Evolutionary conservation across 2,797 vertebrate genomes (phyloP).

Genomic region (Orestias chungarensis): DNA sequence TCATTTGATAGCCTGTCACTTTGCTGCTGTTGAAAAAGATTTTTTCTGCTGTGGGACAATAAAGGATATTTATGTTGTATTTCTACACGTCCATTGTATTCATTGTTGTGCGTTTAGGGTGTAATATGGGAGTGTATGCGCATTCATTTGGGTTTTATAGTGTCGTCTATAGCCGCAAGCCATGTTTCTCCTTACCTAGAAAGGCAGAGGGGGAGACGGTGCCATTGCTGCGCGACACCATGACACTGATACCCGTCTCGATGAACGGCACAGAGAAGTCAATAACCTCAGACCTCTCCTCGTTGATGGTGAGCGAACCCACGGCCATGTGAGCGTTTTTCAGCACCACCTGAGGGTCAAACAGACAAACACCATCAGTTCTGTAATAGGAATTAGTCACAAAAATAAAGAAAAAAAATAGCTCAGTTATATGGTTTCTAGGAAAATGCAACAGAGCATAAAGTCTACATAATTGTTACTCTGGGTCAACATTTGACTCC

Average conservation of each 20-base stretch:
- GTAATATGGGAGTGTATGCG: not conserved
- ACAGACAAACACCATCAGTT: constrained; percentile 25
- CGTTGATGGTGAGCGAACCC: constrained; percentile 97
- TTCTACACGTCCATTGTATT: no score
- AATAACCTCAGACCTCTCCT: constrained; percentile 95
- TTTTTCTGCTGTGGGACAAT: no score
- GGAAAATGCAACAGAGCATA: constrained; percentile 1
- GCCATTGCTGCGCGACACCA: constrained; percentile 99
- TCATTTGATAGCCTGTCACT: no score
- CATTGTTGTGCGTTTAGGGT: constrained; percentile 6
- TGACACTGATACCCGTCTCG: constrained; percentile 97
- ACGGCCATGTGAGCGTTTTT: constrained; percentile 98
- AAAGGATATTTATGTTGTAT: no score
- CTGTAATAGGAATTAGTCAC: constrained; percentile 7
- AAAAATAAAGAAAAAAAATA: not conserved
- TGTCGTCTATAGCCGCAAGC: constrained; percentile 22
- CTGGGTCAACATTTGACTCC: not conserved
- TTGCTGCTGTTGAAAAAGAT: no score
- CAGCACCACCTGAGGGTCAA: constrained; percentile 85
- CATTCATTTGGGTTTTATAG: not conserved
- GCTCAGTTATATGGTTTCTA: constrained; percentile 4
- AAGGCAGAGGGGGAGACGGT: constrained; percentile 98
- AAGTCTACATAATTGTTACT: constrained; percentile 25
- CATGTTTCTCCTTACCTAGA: constrained; percentile 82
- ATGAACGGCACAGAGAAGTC: constrained; percentile 99